Evolutionary conservation across 2,113 vertebrate species (phyloP), one percentile per base, ranked within the genome.

Genomic region (Ursus arctos): DNA sequence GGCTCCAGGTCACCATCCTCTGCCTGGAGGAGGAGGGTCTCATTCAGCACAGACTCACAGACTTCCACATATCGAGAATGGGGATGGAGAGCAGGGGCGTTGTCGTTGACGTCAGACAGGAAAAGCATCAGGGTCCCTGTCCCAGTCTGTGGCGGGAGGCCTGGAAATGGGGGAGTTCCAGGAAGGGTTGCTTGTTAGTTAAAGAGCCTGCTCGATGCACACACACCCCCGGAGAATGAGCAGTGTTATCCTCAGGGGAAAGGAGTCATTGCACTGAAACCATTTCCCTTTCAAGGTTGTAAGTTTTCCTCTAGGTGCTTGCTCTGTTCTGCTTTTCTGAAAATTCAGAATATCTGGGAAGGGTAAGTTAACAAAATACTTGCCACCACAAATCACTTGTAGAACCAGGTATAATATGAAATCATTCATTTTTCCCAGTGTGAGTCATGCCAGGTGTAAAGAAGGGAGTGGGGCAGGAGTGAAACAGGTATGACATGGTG

Each of bases 21-120:
- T 0, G 96, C 99, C 65, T 77, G 12, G 5, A 99, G 43, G 15
- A 53, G 96, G 12, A 99, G 80, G 31, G 89, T 13, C 4, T 9
- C 85, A 0, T 63, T 61, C 6, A 0, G 51, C 0, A 95, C 97
- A 92, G 99, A 98, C 51, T 87, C 97, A 65, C 99, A 99, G 86
- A 99, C 10, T 16, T 98, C 82, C 67, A 96, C 0, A 15, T 3
- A 85, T 0, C 96, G 97, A 33, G 88, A 97, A 7, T 40, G 26
- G 1, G 33, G 18, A 0, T 0, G 19, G 93, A 99, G 98, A 0
- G 13, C 0, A 0, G 99, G 99, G 1, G 0, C 28, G 3, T 99
- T 98, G 98, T 99, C 99, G 28, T 98, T 99, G 67, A 98, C 1
- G 57, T 99, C 99, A 2, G 81, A 71, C n/a, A 99, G 95, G 92